phyloP scores from a whole-genome alignment of 2,888 invertebrate genomes.

The Ernsta delagoae region DNA sequence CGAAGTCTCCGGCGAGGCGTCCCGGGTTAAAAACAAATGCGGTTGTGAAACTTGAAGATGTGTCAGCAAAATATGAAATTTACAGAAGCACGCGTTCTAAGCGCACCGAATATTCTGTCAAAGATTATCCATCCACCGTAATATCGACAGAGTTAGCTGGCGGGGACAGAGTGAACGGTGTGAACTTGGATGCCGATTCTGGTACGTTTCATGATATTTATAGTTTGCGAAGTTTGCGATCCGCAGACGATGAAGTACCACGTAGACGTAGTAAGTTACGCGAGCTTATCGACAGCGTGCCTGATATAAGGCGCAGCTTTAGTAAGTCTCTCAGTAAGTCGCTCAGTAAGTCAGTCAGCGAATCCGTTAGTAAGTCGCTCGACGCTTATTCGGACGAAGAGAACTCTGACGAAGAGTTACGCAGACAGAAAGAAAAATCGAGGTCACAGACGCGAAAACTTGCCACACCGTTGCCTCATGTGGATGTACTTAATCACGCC shows the following conservation, averaged over 20 bases:
- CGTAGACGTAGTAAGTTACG: constrained; percentile 67
- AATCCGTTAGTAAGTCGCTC: constrained; percentile 70
- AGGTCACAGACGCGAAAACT: constrained; percentile 67
- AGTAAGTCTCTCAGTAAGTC: constrained; percentile 63
- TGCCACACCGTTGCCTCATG: constrained; percentile 69
- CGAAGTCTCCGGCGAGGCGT: constrained; percentile 63
- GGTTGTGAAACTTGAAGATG: constrained; percentile 56
- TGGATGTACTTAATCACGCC: constrained; percentile 53
- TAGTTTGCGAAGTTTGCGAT: constrained; percentile 61
- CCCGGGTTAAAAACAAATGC: constrained; percentile 58
- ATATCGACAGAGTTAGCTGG: constrained; percentile 50
- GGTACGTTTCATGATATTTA: constrained; percentile 55
- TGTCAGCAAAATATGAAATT: constrained; percentile 57
- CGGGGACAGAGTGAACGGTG: constrained; percentile 64
- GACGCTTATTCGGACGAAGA: constrained; percentile 74
- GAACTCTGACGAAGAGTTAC: constrained; percentile 60
- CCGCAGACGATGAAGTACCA: constrained; percentile 64
- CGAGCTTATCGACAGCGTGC: constrained; percentile 61
- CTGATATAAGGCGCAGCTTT: constrained; percentile 65
- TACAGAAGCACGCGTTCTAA: constrained; percentile 63
- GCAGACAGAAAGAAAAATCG: constrained; percentile 51
- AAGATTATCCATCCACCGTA: constrained; percentile 56
- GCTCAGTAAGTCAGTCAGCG: constrained; percentile 68
- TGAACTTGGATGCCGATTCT: constrained; percentile 45
- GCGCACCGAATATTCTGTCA: constrained; percentile 67